Evolutionary conservation across 2,113 vertebrate genomes (phyloP).

Genomic region (Vulpes lagopus): DNA sequence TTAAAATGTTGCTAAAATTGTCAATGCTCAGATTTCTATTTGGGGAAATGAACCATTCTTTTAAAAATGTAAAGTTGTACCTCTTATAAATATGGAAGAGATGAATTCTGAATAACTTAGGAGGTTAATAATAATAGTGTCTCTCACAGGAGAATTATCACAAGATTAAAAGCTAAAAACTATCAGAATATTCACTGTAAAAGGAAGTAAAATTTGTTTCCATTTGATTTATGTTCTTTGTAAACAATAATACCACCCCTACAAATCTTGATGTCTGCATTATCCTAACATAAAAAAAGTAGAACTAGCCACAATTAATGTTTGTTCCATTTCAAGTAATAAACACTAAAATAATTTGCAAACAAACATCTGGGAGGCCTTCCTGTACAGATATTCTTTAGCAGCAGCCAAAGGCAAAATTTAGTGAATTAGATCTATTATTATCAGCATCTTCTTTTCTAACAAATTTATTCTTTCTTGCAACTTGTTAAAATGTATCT

Average conservation of each 20-base stretch:
- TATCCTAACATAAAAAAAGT: background rate
- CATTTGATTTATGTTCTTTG: slow-evolving; percentile 51
- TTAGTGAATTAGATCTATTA: background rate
- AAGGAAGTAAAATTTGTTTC: slow-evolving; percentile 60
- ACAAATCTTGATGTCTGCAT: background rate
- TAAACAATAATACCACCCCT: background rate
- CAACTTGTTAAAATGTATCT: slow-evolving; percentile 11
- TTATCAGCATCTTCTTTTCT: background rate
- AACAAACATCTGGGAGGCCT: background rate
- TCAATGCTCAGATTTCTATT: slow-evolving; percentile 64
- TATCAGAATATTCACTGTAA: slow-evolving; percentile 38
- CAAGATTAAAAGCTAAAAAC: slow-evolving; percentile 64
- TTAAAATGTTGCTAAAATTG: slow-evolving; percentile 76
- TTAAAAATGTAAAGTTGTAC: slow-evolving; percentile 62
- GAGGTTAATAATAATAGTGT: slow-evolving; percentile 64
- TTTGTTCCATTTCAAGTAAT: background rate
- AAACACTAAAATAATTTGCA: background rate
- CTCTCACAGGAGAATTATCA: slow-evolving; percentile 3
- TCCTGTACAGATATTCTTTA: background rate
- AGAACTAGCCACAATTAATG: background rate
- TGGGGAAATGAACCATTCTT: slow-evolving; percentile 73
- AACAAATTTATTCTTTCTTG: slow-evolving; percentile 12
- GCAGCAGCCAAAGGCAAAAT: background rate
- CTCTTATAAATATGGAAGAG: slow-evolving; percentile 65
- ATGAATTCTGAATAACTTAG: slow-evolving; percentile 69